A percentile compares a stretch with the other conserved stretches of the same genome.
Conservation (phyloP, 2,113 vertebrate species). For the Eretmochelys imbricata region DNA sequence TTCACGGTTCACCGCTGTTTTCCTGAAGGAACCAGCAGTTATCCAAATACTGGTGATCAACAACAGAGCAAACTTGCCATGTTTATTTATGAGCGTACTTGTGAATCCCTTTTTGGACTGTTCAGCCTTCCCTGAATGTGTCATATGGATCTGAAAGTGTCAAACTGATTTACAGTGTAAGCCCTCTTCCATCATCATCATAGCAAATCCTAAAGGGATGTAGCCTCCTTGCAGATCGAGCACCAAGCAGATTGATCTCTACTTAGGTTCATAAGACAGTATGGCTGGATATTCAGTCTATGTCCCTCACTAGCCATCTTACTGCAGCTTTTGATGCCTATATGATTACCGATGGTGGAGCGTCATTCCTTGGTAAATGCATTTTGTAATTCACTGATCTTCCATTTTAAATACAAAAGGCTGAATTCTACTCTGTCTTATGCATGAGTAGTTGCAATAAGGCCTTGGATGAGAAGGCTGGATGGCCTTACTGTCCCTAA, state of each 20-base stretch:
- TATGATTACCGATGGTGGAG: background rate
- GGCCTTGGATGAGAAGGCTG: rapidly evolving
- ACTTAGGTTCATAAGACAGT: background rate
- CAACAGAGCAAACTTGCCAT: background rate
- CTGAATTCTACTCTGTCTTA: background rate
- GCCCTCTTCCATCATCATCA: background rate
- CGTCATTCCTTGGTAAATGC: background rate
- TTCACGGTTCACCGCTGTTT: background rate
- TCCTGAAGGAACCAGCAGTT: background rate
- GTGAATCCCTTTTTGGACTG: background rate
- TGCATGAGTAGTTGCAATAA: background rate
- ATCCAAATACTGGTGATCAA: background rate
- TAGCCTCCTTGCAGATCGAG: background rate
- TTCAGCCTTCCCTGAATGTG: background rate
- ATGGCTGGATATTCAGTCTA: background rate
- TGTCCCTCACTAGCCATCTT: background rate
- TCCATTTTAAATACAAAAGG: background rate
- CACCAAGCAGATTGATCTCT: background rate
- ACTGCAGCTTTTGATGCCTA: background rate
- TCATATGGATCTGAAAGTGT: background rate
- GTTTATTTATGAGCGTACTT: background rate
- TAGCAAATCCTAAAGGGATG: background rate
- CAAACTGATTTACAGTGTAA: background rate
- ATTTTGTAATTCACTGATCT: too few species aligned
- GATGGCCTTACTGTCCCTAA: rapidly evolving